phyloP scores from a whole-genome alignment of 2,113 vertebrate species.

The Circaetus cinerascens region DNA sequence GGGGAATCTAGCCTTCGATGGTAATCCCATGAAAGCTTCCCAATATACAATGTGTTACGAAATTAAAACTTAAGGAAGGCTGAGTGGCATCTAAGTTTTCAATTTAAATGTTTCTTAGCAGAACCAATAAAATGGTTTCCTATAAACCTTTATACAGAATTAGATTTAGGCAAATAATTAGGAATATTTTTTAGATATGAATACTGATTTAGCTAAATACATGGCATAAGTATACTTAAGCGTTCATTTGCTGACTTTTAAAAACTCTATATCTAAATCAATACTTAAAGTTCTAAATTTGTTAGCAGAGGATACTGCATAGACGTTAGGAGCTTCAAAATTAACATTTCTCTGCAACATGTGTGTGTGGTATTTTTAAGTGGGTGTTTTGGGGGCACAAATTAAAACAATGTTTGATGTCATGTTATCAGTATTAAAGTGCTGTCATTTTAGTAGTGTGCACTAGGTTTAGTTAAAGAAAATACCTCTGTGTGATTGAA shows the following conservation, averaged over 20 bases:
- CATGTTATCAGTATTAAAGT: neutral
- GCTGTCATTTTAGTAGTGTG: neutral
- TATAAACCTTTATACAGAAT: neutral
- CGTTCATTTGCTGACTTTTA: neutral
- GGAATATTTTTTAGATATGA: rapidly evolving
- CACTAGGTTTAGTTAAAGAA: neutral
- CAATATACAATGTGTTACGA: neutral
- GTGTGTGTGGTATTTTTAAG: neutral
- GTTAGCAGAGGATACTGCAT: neutral
- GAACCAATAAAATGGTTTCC: neutral
- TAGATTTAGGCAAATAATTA: neutral
- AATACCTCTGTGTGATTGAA: neutral
- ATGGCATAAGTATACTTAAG: neutral
- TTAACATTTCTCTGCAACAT: neutral
- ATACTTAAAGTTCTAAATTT: neutral
- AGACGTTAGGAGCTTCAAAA: neutral
- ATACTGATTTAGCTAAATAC: neutral
- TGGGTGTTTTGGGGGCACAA: neutral
- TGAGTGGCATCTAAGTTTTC: neutral
- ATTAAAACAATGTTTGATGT: conserved; percentile 3
- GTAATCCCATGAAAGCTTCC: neutral
- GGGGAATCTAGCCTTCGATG: conserved; percentile 45
- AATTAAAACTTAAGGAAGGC: neutral
- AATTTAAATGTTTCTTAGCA: neutral
- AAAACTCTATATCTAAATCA: neutral